phyloP scores from a whole-genome alignment of 2,888 invertebrate genomes.

The Drosophila antonietae region DNA sequence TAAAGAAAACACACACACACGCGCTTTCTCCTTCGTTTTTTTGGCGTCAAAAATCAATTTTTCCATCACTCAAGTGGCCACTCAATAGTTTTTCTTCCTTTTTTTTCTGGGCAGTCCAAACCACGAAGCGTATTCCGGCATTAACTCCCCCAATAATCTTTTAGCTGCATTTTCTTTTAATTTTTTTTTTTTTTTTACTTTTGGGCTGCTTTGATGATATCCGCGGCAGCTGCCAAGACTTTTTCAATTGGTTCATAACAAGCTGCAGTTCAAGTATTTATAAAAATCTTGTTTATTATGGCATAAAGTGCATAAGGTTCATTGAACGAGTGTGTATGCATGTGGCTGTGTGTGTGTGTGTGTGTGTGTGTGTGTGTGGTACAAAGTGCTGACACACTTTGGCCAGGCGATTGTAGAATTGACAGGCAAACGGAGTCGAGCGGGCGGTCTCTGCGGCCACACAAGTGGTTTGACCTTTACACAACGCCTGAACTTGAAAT shows the following conservation, averaged over 20 bases:
- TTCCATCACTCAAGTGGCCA: conserved; percentile 66
- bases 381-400: conserved; percentile 76
- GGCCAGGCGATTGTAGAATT: conserved; percentile 64
- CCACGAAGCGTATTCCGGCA: conserved; percentile 44
- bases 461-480: conserved; percentile 79
- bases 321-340: conserved; percentile 56
- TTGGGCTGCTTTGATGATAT: conserved; percentile 54
- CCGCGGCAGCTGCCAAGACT: conserved; percentile 65
- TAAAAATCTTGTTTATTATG: conserved; percentile 70
- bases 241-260: conserved; percentile 68
- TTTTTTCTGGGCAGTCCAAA: conserved; percentile 24
- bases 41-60: conserved; percentile 49
- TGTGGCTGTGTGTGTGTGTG: conserved; percentile 12
- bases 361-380: conserved; percentile 17
- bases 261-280: conserved; percentile 62
- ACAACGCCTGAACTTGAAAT: conserved; percentile 62
- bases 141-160: conserved; percentile 60
- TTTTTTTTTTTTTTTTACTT: conserved; percentile 21
- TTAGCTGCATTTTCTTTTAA: conserved; percentile 7
- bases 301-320: conserved; percentile 63
- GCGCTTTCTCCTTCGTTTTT: conserved; percentile 1
- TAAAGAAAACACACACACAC: conserved; percentile 21
- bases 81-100: conserved; percentile 37
- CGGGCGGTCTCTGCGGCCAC: conserved; percentile 58
- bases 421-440: conserved; percentile 28